These are phyloP conservation scores for Lasioglossum calceatum DNA, from an alignment of 2,888 invertebrate genomes.

Conservation along the genomic window DNA sequence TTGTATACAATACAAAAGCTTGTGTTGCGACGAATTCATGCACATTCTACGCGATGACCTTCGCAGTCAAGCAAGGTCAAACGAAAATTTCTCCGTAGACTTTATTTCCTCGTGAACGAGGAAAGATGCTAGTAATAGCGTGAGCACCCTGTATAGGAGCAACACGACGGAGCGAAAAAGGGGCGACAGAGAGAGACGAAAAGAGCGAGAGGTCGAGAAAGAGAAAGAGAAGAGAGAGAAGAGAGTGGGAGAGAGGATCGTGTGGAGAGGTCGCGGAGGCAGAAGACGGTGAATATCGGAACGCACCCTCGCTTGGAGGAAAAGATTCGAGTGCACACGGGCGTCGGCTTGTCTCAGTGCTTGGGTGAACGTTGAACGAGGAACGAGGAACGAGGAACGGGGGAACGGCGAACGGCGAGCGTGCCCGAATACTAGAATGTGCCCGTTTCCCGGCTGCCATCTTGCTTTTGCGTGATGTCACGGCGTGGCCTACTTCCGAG, in stretches of 20 bases:
- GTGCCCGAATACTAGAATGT: conserved; percentile 65
- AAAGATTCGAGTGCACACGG: conserved; percentile 47
- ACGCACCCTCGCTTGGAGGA: conserved; percentile 47
- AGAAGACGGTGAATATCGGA: conserved; percentile 46
- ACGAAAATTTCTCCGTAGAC: background rate
- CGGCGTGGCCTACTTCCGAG: conserved; percentile 81
- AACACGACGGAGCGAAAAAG: background rate
- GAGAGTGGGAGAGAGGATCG: background rate
- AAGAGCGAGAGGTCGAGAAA: background rate
- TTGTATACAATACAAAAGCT: background rate
- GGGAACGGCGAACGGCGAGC: conserved; percentile 25
- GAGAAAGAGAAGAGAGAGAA: background rate
- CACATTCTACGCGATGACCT: background rate
- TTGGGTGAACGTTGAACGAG: background rate
- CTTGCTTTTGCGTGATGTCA: conserved; percentile 82
- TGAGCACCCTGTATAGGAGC: background rate
- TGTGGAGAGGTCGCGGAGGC: conserved; percentile 20
- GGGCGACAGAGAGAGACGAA: background rate
- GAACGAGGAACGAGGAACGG: background rate
- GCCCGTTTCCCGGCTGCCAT: conserved; percentile 77
- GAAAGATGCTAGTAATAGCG: background rate
- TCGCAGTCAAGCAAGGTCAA: background rate
- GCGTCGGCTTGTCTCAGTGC: conserved; percentile 56
- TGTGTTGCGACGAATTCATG: background rate
- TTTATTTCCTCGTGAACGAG: background rate